Base-by-base conservation (phyloP, 2,888 invertebrate genomes). In the Gasteruption jaculator region DNA sequence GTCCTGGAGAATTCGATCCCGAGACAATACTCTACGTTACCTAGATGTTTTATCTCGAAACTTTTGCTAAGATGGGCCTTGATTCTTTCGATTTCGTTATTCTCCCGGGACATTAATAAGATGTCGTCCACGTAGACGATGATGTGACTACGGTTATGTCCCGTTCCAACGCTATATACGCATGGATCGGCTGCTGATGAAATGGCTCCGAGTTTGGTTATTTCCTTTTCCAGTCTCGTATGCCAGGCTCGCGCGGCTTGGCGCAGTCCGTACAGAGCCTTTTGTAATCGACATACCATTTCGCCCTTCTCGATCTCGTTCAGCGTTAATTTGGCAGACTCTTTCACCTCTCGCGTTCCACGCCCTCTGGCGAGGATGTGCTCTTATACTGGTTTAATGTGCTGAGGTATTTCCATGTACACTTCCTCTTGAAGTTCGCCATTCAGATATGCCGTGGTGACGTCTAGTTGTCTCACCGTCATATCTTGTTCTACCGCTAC, bases 361-460 rank as follows among this genome's bases (percentile, higher is more conserved):
- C 5, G 4, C 14, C 16, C n/a, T 4, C 30, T 8, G n/a, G 22
- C 6, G 15, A 43, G 26, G 4, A 44, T 47, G 10, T 20, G 27
- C 12, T 36, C 12, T 6, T 50, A 35, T 1, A 27, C 11, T 8
- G 40, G 39, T 18, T 37, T 25, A 3, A 43, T 20, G 10, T 31
- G 26, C 3, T 26, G 31, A 1, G 54, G 57, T n/a, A 33, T 32
- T 19, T 54, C 38, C 54, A 58, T 55, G 10, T 24, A 45, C 1
- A 52, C 24, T 2, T 24, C 3, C n/a, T 39, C 45, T 14, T 45
- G 42, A 1, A 52, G 25, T 0, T 36, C 22, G 3, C 58, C 56
- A 29, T 57, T 56, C 1, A 60, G 33, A 24, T 53, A 60, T 2
- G 54, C 54, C 2, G 50, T 54, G 0, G 45, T 42, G 5, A 57